Evolutionary conservation across 2,113 vertebrate genomes (phyloP).

Genomic region (Calidris pugnax): DNA sequence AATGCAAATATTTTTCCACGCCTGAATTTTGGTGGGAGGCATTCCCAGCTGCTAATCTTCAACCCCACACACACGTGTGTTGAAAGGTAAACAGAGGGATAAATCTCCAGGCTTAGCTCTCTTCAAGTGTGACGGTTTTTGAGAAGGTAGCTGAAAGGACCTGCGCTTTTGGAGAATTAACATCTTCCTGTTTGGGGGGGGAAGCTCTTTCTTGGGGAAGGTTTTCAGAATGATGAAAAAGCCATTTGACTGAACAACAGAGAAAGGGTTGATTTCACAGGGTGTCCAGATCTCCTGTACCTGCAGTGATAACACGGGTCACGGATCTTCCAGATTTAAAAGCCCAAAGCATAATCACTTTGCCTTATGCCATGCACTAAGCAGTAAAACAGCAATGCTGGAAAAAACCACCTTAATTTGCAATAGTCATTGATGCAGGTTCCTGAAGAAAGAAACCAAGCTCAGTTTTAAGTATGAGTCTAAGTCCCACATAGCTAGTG

Average conservation of each 20-base stretch:
- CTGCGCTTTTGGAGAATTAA: background rate
- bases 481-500: background rate
- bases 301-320: background rate
- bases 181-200: background rate
- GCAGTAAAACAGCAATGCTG: background rate
- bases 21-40: background rate
- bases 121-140: constrained; percentile 4
- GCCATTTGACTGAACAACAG: background rate
- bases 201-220: background rate
- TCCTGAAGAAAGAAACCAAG: background rate
- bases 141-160: constrained; percentile 5
- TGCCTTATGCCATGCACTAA: accelerated
- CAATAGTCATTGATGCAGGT: background rate
- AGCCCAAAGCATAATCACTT: accelerated
- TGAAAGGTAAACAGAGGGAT: constrained; percentile 19
- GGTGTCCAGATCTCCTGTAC: background rate
- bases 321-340: background rate
- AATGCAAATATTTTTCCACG: background rate
- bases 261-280: background rate
- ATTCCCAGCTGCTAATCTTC: background rate
- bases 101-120: constrained; percentile 14
- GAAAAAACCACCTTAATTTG: background rate
- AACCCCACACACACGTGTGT: background rate
- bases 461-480: background rate
- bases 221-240: background rate